Evolutionary conservation across 2,113 vertebrate species (phyloP), one percentile per base, ranked within the genome.

Genomic region (Columbina picui): DNA sequence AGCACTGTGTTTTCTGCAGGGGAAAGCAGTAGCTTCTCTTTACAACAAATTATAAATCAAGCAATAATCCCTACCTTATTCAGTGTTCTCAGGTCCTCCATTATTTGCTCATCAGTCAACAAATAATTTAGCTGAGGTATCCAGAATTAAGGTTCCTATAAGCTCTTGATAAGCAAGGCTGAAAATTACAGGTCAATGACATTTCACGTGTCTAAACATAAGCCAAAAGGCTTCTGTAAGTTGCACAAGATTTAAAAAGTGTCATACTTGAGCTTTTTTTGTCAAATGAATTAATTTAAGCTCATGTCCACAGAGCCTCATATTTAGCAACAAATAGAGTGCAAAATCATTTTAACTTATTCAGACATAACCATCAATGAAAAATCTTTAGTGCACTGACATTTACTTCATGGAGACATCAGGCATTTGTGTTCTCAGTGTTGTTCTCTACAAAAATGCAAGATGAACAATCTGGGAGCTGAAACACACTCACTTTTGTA

Each of bases 121-220:
- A 99, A 98, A 79, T 99, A 99, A 98, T 99, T 99, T 67, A 99
- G 97, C 99, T 99, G 99, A 96, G 99, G 99, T 99, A 96, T 82
- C 84, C 49, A 64, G 93, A 98, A 98, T 99, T 98, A 99, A 99
- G 98, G 98, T 88, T 95, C 59, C 69, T 70, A 89, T 79, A 83
- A 85, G 13, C 64, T 81, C 76, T 86, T 65, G 55, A 56, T 12
- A 84, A 93, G 41, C 27, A 84, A 86, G 50, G 60, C 47, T 90
- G 74, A 63, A 94, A 93, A 74, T 63, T 63, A 92, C 80, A 95
- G n/a, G 73, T 90, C 79, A 84, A 0, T 36, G 27, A 53, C 47
- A 78, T 53, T 68, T 84, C 49, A 87, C 68, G 71, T 41, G 38
- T 81, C 43, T 86, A 34, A 83, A 63, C 1, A 2, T 12, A 83